Conservation (phyloP, 2,797 vertebrate genomes). For the Cheirogaleus major region DNA sequence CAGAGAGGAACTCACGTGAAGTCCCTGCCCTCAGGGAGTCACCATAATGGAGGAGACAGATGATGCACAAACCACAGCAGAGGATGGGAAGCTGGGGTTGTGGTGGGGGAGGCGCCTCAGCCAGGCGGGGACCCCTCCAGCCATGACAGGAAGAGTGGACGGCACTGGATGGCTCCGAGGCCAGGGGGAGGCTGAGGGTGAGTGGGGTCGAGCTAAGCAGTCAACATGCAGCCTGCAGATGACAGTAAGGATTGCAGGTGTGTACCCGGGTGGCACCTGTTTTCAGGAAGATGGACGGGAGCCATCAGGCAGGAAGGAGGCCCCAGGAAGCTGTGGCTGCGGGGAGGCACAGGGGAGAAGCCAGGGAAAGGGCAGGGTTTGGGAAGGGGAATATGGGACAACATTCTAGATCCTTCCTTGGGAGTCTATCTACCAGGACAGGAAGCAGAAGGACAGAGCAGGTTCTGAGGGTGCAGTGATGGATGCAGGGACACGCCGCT, state of each 20-base stretch:
- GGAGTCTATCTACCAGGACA: too few relatives aligned
- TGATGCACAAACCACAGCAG: fast-evolving
- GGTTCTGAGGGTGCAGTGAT: too few relatives aligned
- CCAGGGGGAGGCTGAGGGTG: neutral
- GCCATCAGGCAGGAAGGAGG: neutral
- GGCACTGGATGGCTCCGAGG: neutral
- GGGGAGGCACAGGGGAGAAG: neutral
- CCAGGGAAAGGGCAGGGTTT: neutral
- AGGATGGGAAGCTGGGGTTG: too few relatives aligned
- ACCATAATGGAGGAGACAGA: neutral
- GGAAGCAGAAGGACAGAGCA: neutral
- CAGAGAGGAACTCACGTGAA: fast-evolving
- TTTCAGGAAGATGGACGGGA: neutral
- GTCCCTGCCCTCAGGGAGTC: neutral
- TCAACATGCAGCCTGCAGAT: neutral
- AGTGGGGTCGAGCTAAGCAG: too few relatives aligned
- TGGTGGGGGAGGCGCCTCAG: fast-evolving
- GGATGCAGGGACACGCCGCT: fast-evolving
- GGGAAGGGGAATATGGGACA: neutral
- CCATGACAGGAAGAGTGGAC: neutral
- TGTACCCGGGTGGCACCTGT: too few relatives aligned
- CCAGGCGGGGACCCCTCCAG: neutral
- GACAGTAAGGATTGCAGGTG: neutral
- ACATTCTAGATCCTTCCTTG: neutral
- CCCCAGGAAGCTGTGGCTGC: neutral